These are phyloP conservation scores for Sceloporus undulatus DNA, from an alignment of 2,113 vertebrate genomes.

Conservation along the genomic window DNA sequence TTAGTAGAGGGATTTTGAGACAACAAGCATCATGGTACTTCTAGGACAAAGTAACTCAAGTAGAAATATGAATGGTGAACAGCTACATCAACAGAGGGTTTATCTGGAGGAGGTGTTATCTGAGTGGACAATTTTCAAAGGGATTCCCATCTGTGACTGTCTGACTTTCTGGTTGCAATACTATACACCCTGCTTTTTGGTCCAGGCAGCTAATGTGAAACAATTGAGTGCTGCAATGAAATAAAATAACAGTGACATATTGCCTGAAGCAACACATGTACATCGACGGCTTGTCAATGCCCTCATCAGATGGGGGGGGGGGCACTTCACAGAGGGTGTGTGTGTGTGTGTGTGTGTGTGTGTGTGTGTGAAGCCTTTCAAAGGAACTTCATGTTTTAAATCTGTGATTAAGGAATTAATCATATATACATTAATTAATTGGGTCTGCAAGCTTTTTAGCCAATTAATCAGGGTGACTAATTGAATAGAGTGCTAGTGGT, in stretches of 20 bases:
- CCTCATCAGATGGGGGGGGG: background rate
- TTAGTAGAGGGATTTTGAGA: conserved; percentile 55
- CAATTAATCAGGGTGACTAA: conserved; percentile 1
- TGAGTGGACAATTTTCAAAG: conserved; percentile 57
- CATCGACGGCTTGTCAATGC: background rate
- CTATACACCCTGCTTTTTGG: background rate
- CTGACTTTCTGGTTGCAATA: background rate
- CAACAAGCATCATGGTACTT: background rate
- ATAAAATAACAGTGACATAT: background rate
- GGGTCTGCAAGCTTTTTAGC: background rate
- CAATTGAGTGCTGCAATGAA: background rate
- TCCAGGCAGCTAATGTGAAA: conserved; percentile 6
- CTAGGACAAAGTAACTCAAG: conserved; percentile 36
- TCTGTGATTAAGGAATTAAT: conserved; percentile 15
- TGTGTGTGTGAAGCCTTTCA: background rate
- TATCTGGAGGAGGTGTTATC: conserved; percentile 25
- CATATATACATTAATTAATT: background rate
- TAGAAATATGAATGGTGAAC: accelerated
- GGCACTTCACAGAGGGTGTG: background rate
- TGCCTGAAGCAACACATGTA: background rate
- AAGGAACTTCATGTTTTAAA: conserved; percentile 15
- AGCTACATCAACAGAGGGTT: background rate
- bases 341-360: background rate
- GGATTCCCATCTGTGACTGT: background rate
- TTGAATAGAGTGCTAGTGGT: background rate